phyloP scores from a whole-genome alignment of 2,113 vertebrate species.

The Mirza zaza region DNA sequence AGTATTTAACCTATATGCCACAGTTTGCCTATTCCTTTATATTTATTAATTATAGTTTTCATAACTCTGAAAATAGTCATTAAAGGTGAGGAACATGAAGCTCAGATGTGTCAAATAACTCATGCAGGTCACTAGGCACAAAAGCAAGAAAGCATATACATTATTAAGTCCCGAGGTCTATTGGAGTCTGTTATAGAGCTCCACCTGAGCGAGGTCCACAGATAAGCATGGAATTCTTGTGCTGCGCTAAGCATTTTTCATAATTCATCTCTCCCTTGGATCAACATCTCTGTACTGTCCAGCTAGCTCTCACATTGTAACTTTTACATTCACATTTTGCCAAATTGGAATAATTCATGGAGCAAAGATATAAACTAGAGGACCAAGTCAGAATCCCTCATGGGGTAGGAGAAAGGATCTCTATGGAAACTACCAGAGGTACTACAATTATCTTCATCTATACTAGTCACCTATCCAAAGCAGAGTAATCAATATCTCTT shows the following conservation, averaged over 20 bases:
- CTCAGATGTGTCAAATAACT: not conserved
- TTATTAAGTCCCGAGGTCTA: not conserved
- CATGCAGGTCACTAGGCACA: not conserved
- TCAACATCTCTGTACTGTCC: not conserved
- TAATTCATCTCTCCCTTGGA: too few relatives aligned
- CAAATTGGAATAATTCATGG: not conserved
- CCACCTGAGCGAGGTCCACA: too few relatives aligned
- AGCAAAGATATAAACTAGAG: not conserved
- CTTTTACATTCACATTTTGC: not conserved
- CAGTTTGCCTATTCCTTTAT: not conserved
- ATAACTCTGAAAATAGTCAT: not conserved
- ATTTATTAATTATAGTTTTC: not conserved
- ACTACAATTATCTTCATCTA: not conserved
- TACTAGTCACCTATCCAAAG: not conserved
- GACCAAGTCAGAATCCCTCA: not conserved
- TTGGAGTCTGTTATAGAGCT: not conserved
- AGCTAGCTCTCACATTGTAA: not conserved
- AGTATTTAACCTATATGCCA: not conserved
- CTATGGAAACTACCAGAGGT: not conserved
- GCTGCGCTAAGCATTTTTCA: not conserved
- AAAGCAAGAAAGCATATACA: not conserved
- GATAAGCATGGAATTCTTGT: not conserved
- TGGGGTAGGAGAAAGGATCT: not conserved
- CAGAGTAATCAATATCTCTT: not conserved
- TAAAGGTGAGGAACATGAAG: not conserved